phyloP scores from a whole-genome alignment of 2,888 invertebrate genomes.

The Cosmopolites sordidus region DNA sequence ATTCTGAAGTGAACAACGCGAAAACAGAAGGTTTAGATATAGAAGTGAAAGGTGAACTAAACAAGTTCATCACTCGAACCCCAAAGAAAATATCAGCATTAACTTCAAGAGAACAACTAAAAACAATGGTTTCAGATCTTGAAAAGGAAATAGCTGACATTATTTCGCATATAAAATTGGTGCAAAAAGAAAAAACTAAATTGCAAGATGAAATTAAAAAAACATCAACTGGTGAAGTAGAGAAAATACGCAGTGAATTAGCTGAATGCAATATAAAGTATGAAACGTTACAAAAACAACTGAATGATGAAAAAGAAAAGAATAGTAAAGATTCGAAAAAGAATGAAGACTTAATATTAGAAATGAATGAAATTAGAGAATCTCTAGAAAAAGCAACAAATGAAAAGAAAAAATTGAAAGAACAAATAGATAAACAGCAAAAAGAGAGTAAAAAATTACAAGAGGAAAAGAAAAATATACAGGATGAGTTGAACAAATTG shows the following conservation, averaged over 20 bases:
- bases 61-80: constrained; percentile 64
- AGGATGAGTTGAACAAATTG: constrained; percentile 45
- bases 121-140: constrained; percentile 80
- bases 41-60: constrained; percentile 55
- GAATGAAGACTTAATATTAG: constrained; percentile 52
- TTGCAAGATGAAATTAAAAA: constrained; percentile 48
- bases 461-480: constrained; percentile 55
- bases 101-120: constrained; percentile 68
- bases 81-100: constrained; percentile 70
- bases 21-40: background rate
- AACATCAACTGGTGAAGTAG: constrained; percentile 41
- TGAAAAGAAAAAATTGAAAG: constrained; percentile 55
- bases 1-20: constrained; percentile 46
- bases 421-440: constrained; percentile 51
- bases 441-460: constrained; percentile 49
- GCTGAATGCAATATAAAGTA: constrained; percentile 55
- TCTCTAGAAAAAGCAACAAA: constrained; percentile 56
- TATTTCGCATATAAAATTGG: constrained; percentile 58
- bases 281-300: constrained; percentile 51
- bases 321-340: constrained; percentile 53
- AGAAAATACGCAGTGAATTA: constrained; percentile 41
- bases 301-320: constrained; percentile 53
- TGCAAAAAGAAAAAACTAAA: constrained; percentile 51
- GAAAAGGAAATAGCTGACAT: constrained; percentile 81
- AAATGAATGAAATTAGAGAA: constrained; percentile 48